phyloP scores from a whole-genome alignment of 2,888 invertebrate genomes.

The Cordylochernes scorpioides region DNA sequence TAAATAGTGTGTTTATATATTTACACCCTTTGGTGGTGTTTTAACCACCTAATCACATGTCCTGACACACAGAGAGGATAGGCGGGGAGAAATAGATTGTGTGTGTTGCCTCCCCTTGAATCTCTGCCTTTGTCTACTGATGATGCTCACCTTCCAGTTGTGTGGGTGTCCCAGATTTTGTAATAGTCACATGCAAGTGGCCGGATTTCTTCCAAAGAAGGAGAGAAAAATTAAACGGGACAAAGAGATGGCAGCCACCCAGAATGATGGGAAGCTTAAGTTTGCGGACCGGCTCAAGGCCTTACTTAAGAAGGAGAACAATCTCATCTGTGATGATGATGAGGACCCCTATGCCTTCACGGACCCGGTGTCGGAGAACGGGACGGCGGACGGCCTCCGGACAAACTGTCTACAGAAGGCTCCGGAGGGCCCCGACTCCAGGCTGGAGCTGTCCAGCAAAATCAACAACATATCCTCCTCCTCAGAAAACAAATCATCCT shows the following conservation, averaged over 20 bases:
- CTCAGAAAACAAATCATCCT: slow-evolving; percentile 6
- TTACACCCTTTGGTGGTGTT: too few species aligned
- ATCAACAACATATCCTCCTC: slow-evolving; percentile 4
- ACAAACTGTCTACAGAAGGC: slow-evolving; percentile 8
- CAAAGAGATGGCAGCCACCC: slow-evolving; percentile 10
- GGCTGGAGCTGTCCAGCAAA: slow-evolving; percentile 3
- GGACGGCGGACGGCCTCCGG: slow-evolving; percentile 5
- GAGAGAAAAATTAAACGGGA: slow-evolving; percentile 17
- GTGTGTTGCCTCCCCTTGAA: too few species aligned
- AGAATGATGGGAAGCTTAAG: slow-evolving; percentile 24
- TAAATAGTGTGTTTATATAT: too few species aligned
- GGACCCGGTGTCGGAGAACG: slow-evolving; percentile 17
- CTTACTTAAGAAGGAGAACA: slow-evolving; percentile 16
- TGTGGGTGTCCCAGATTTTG: slow-evolving; percentile 25
- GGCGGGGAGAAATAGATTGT: too few species aligned
- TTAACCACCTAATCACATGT: too few species aligned
- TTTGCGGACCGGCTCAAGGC: slow-evolving; percentile 26
- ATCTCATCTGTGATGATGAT: slow-evolving; percentile 16
- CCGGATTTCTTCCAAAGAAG: slow-evolving; percentile 20
- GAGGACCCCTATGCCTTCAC: slow-evolving; percentile 28
- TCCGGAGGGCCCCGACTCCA: slow-evolving; percentile 5
- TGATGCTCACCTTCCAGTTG: too few species aligned
- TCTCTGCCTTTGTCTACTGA: too few species aligned
- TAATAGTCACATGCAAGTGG: slow-evolving; percentile 26
- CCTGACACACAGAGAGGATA: too few species aligned